Base-by-base conservation (phyloP, 2,888 invertebrate genomes). In the Harpagoxenus sublaevis region DNA sequence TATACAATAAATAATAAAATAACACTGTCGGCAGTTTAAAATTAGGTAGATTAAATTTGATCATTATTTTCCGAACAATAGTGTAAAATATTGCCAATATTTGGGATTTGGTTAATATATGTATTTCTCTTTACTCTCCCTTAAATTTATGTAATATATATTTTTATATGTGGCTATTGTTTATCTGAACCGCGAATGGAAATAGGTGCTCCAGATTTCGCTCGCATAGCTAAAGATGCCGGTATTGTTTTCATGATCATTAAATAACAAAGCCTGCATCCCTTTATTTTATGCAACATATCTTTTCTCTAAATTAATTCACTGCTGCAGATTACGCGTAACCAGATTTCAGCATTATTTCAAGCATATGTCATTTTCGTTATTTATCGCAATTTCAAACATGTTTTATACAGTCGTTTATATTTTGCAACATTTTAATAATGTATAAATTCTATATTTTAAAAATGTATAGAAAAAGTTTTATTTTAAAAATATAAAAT, bases 141-240 rank as follows among this genome's bases (percentile, higher is more conserved):
- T 77, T 53, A n/a, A 77, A 77, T 77, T 65, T 66, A 28, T 35
- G 6, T 18, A 23, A 23, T 65, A 57, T 45, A n/a, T 39, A 23
- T 23, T 23, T 63, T 51, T 6, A 53, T 57, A 5, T n/a, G 10
- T 10, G 8, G 15, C 15, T 51, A 28, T 31, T 63, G 42, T 60
- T 63, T 45, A 39, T 39, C 53, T 48, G 23, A 66, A 39, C 31
- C 48, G 53, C n/a, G 57, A 71, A 85, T 85, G 53, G 31, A 78
- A 77, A 73, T 70, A 65, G 57, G 28, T 57, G 48, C 45, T 83
- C n/a, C 51, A 65, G n/a, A 53, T 75, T 79, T 53, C 6, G 23
- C n/a, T 28, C 53, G 39, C 8, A 35, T 55, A 28, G 10, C n/a
- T 53, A 23, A 42, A 23, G 3, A 31, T 10, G 10, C 5, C 5